Evolutionary conservation across 2,113 vertebrate genomes (phyloP).

Genomic region (Thermophis baileyi): DNA sequence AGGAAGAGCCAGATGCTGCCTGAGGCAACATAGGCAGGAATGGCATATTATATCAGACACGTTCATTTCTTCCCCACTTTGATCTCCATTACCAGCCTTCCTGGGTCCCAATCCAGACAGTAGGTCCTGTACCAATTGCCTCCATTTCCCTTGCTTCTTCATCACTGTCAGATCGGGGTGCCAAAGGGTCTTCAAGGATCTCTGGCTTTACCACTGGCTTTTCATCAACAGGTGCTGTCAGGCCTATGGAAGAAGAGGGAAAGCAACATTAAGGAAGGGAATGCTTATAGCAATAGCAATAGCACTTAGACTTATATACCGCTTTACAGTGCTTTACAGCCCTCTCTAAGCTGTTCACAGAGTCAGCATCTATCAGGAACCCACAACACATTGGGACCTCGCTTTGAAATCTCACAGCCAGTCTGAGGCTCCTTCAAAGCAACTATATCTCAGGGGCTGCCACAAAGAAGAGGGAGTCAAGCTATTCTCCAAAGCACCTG

Average conservation of each 20-base stretch:
- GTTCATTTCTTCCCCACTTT: neutral
- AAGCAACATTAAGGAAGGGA: neutral
- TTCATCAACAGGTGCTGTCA: neutral
- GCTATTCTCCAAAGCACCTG: too few species aligned
- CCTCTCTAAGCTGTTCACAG: too few species aligned
- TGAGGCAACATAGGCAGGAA: neutral
- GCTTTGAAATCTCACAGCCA: neutral
- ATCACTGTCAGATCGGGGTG: neutral
- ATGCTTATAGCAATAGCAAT: too few species aligned
- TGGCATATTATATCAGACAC: neutral
- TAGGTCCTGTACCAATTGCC: constrained; percentile 6
- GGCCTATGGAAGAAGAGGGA: neutral
- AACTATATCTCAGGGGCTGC: too few species aligned
- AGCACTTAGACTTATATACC: too few species aligned
- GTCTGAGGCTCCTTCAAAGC: neutral
- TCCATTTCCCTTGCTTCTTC: neutral
- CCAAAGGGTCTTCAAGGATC: constrained; percentile 8
- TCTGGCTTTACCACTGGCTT: neutral
- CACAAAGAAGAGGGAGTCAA: too few species aligned
- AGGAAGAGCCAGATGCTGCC: neutral
- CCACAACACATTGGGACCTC: neutral
- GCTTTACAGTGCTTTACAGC: too few species aligned
- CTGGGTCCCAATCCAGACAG: constrained; percentile 50
- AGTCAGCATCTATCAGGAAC: neutral
- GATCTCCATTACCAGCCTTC: constrained; percentile 42